Base-by-base conservation (phyloP, 1,140 invertebrate species). In the Metaphire vulgaris region DNA sequence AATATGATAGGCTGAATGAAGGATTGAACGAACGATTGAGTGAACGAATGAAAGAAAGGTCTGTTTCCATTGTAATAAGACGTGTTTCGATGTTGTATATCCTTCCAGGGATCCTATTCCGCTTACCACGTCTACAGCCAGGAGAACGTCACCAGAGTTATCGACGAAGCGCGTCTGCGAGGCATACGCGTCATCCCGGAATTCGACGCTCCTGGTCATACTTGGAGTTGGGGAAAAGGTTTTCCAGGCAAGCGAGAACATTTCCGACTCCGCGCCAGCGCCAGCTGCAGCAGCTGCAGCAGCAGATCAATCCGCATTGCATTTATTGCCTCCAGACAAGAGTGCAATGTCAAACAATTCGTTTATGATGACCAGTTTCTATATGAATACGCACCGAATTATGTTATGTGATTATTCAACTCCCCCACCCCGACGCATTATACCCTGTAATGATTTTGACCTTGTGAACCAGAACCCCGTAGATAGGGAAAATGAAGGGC, bases 171-270 rank as follows among this genome's bases (percentile, higher is more conserved):
- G 0, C 87, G 91, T 80, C 79, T 90, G 2, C 86, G 93, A 30
- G 95, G 94, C 2, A 95, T 98, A 77, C 87, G 95, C 65, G 93
- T 97, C 0, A 87, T 97, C 69, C 89, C 92, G 0, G 96, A 98
- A 87, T 96, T 97, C 85, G 95, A 97, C 85, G 91, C 93, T n/a
- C 95, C 95, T 79, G 94, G 92, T 91, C 93, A 95, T 81, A 93
- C 92, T 0, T 84, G 88, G 72, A 92, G 92, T 1, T 95, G 92
- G 92, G 91, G 91, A 6, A 85, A 86, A 31, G 90, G 90, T 1
- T 88, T 90, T 81, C 89, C 90, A 0, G 88, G 89, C 32, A 69
- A 41, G 2, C 26, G 71, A n/a, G n/a, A n/a, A n/a, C n/a, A n/a
- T n/a, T n/a, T n/a, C n/a, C n/a, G n/a, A 34, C n/a, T 31, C 71